Percentiles rank a stretch among this genome's conserved stretches.
Evolutionary conservation across 2,113 vertebrate genomes (phyloP).

Genomic region (Trochalopteron elliotii): DNA sequence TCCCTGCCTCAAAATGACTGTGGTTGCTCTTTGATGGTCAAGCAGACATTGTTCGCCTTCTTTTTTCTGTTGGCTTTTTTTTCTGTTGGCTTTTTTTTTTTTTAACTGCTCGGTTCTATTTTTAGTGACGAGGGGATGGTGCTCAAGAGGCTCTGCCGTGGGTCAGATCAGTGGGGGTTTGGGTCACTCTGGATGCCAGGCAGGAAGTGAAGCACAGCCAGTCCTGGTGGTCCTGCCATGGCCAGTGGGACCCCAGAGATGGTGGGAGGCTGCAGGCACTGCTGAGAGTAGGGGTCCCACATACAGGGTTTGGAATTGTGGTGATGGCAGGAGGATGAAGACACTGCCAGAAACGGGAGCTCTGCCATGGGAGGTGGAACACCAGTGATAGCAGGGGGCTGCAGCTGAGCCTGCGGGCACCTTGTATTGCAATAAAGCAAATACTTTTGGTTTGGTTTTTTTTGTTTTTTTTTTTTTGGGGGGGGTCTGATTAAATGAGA

Average conservation of each 20-base stretch:
- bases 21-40: conserved; percentile 47
- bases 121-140: not conserved
- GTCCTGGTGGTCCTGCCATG: too few species aligned
- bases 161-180: not conserved
- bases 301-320: not conserved
- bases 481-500: not conserved
- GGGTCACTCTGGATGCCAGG: not conserved
- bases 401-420: fast-evolving
- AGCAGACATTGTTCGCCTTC: not conserved
- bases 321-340: not conserved
- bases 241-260: not conserved
- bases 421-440: not conserved
- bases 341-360: fast-evolving
- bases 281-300: not conserved
- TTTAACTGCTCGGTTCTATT: not conserved
- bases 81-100: not conserved
- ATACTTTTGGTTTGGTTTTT: not conserved
- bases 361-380: not conserved
- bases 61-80: not conserved
- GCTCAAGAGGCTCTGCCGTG: not conserved
- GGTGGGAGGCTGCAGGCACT: not conserved
- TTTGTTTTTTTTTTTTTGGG: too few species aligned
- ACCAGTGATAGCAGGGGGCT: fast-evolving
- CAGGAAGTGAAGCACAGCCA: not conserved
- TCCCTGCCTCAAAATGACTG: not conserved